Conservation (phyloP, 92 coral and sea anemone genomes). For the Desmophyllum pertusum region DNA sequence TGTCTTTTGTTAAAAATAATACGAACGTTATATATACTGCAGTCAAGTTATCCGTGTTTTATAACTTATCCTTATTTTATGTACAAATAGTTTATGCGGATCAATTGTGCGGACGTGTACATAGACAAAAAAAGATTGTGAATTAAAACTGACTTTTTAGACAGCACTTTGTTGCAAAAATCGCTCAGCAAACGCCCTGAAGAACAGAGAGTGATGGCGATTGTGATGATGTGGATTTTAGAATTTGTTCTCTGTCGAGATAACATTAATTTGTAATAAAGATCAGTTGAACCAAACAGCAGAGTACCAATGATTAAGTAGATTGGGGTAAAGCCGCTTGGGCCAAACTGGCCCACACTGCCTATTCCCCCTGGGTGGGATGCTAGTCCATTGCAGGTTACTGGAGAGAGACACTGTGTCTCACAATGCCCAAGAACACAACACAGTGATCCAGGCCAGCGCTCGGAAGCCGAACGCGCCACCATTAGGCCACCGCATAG, state of each 20-base stretch:
- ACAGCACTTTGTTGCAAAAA: neutral
- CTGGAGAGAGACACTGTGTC: too few relatives aligned
- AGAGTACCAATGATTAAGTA: neutral
- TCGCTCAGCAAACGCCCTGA: neutral
- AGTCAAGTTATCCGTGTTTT: neutral
- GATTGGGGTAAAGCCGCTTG: neutral
- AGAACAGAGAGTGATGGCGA: neutral
- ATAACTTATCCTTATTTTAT: conserved; percentile 14
- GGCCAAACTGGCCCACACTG: too few relatives aligned
- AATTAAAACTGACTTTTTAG: conserved; percentile 24
- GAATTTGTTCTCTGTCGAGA: neutral
- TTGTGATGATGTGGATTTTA: neutral
- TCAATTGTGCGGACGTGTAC: conserved; percentile 12
- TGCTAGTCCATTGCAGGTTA: too few relatives aligned
- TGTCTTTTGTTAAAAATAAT: neutral
- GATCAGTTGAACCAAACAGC: neutral
- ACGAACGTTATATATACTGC: neutral
- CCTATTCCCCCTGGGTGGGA: too few relatives aligned
- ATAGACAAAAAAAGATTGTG: conserved; percentile 13
- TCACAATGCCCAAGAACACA: too few relatives aligned
- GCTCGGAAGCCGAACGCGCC: too few relatives aligned
- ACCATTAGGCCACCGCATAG: too few relatives aligned
- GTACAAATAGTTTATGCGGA: neutral
- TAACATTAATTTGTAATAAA: conserved; percentile 9
- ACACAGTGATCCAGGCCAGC: too few relatives aligned